A percentile compares a stretch with the other conserved stretches of the same genome.
phyloP scores from a whole-genome alignment of 2,888 invertebrate genomes.

The Odontothrips loti region DNA sequence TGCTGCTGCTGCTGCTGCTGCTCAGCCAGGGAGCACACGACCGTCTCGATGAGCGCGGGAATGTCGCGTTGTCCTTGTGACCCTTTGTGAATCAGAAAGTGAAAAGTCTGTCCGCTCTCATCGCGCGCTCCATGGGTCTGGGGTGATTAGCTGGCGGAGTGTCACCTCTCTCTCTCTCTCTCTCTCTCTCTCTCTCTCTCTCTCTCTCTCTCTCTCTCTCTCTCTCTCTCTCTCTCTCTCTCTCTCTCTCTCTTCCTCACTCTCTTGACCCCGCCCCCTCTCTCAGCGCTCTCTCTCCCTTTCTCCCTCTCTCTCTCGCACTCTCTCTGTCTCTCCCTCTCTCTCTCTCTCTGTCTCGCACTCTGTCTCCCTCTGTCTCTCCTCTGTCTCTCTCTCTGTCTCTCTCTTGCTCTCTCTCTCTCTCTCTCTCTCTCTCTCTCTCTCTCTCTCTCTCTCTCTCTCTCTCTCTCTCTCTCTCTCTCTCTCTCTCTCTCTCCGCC shows the following conservation, averaged over 20 bases:
- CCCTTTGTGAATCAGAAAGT: too few relatives aligned
- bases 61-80: too few relatives aligned
- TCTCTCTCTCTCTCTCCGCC: neutral
- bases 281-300: neutral
- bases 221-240: neutral
- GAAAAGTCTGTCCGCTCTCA: too few relatives aligned
- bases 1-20: too few relatives aligned
- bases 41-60: too few relatives aligned
- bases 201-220: neutral
- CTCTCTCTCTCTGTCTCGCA: neutral
- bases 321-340: neutral
- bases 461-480: neutral
- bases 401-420: neutral
- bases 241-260: slow-evolving; percentile 18
- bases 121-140: too few relatives aligned
- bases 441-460: neutral
- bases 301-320: neutral
- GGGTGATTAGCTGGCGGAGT: too few relatives aligned
- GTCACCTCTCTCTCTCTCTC: neutral
- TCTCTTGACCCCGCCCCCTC: neutral
- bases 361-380: neutral
- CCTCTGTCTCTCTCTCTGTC: neutral
- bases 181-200: neutral
- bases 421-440: slow-evolving; percentile 18
- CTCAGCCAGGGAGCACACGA: too few relatives aligned